A percentile compares a stretch with the other conserved stretches of the same genome.
These are phyloP conservation scores for Drosophila austrosaltans DNA, from an alignment of 2,888 invertebrate species.

Conservation along the genomic window DNA sequence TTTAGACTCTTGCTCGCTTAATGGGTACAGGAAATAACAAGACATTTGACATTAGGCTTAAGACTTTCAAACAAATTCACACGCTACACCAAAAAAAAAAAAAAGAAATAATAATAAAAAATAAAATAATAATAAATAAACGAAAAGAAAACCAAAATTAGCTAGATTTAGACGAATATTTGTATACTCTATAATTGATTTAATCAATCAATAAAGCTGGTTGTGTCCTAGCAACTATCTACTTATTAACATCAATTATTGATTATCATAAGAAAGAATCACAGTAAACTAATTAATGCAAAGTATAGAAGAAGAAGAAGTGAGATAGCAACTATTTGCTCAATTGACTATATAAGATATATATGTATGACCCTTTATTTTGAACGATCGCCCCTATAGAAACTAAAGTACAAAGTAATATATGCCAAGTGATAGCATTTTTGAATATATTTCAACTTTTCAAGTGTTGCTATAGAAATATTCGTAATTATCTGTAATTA, in stretches of 20 bases:
- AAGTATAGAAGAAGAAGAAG: background rate
- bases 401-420: background rate
- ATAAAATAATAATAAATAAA: slow-evolving; percentile 20
- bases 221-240: no score
- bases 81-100: slow-evolving; percentile 49
- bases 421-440: background rate
- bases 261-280: no score
- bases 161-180: background rate
- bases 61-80: slow-evolving; percentile 47
- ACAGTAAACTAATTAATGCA: background rate
- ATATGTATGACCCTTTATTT: background rate
- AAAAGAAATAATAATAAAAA: background rate
- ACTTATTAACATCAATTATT: no score
- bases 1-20: background rate
- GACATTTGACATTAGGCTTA: slow-evolving; percentile 53
- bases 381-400: background rate
- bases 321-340: background rate
- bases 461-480: background rate
- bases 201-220: background rate
- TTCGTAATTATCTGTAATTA: background rate
- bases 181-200: background rate
- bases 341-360: background rate
- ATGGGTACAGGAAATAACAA: slow-evolving; percentile 46
- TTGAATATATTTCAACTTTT: background rate
- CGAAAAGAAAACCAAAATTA: slow-evolving; percentile 18